Conservation (phyloP, 2,797 vertebrate species). For the Chelon labrosus region DNA sequence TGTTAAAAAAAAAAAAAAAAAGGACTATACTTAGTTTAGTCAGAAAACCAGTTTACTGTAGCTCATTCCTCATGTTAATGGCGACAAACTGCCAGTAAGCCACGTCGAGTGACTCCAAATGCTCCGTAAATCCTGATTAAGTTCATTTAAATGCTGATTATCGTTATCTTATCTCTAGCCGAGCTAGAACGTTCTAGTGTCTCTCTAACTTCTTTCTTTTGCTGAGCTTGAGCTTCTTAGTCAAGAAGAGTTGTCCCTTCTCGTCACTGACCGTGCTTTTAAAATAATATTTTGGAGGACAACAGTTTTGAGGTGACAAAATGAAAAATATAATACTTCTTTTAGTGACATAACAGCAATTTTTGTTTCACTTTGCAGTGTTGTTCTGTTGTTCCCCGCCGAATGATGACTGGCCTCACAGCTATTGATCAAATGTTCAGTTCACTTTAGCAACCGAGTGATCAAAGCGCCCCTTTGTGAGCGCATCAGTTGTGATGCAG, state of each 20-base stretch:
- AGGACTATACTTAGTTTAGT: too few relatives aligned
- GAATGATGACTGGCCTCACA: slow-evolving; percentile 43
- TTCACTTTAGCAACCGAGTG: slow-evolving; percentile 42
- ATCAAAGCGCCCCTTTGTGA: slow-evolving; percentile 61
- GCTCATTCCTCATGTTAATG: too few relatives aligned
- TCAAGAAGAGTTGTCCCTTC: not conserved
- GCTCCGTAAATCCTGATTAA: too few relatives aligned
- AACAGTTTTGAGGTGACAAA: too few relatives aligned
- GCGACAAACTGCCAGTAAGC: too few relatives aligned
- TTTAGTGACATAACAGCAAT: not conserved
- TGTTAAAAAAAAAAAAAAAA: too few relatives aligned
- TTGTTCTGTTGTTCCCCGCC: slow-evolving; percentile 9
- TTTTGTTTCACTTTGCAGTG: slow-evolving; percentile 21
- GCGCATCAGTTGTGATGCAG: slow-evolving; percentile 42
- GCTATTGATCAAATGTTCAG: slow-evolving; percentile 61
- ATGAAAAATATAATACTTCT: not conserved
- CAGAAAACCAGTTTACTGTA: too few relatives aligned
- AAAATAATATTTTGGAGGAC: not conserved
- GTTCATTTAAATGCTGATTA: too few relatives aligned
- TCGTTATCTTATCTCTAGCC: too few relatives aligned
- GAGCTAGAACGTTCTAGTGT: too few relatives aligned
- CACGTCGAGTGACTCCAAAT: too few relatives aligned
- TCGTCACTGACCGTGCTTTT: not conserved
- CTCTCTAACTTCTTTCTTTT: not conserved
- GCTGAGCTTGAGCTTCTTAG: not conserved